Conservation (phyloP, 2,113 vertebrate genomes). For the Corythornis madagascariensis region DNA sequence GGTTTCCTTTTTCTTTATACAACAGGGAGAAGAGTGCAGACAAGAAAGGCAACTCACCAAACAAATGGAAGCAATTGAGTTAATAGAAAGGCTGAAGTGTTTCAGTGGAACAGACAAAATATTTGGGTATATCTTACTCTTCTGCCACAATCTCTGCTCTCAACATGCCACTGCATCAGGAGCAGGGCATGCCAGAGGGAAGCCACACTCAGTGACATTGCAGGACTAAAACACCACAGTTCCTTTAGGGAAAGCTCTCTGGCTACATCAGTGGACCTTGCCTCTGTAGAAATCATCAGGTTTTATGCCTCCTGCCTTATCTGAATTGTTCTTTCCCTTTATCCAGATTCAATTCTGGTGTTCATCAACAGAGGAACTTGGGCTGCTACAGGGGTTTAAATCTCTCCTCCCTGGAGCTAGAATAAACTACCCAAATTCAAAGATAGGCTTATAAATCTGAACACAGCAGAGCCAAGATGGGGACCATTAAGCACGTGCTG, state of each 20-base stretch:
- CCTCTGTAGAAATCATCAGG: background rate
- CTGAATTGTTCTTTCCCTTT: background rate
- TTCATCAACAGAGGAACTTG: background rate
- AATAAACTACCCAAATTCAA: background rate
- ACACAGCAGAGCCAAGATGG: background rate
- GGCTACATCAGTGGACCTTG: background rate
- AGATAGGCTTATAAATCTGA: background rate
- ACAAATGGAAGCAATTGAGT: background rate
- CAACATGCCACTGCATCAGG: background rate
- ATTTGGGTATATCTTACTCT: background rate
- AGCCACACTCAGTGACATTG: background rate
- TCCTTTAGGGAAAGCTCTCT: background rate
- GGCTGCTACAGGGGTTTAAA: background rate
- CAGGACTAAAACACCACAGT: background rate
- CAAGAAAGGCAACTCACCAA: background rate
- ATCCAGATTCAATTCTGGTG: background rate
- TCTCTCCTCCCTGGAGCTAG: background rate
- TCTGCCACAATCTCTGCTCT: background rate
- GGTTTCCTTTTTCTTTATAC: background rate
- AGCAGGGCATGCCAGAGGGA: background rate
- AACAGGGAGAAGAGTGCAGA: background rate
- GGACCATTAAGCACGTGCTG: background rate
- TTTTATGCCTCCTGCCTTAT: background rate
- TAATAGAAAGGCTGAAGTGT: background rate
- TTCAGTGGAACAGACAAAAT: background rate